phyloP scores from a whole-genome alignment of 2,888 invertebrate genomes.

The Blera fallax region DNA sequence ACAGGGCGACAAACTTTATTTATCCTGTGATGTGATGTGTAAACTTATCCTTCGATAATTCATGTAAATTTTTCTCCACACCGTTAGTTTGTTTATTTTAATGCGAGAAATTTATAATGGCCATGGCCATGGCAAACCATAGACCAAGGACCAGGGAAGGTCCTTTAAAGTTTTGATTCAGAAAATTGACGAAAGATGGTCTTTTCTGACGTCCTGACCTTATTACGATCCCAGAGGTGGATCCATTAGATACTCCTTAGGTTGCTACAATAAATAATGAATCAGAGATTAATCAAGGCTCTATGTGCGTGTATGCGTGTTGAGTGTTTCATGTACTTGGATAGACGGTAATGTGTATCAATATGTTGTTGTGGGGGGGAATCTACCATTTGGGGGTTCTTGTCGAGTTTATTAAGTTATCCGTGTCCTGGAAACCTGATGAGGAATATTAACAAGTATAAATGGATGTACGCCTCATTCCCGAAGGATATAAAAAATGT shows the following conservation, averaged over 20 bases:
- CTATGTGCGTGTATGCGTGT: neutral
- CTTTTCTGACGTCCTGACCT: constrained; percentile 26
- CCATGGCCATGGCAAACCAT: too few species aligned
- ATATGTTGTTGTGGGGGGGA: neutral
- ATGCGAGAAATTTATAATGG: constrained; percentile 18
- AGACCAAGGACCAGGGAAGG: neutral
- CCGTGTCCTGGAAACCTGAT: constrained; percentile 25
- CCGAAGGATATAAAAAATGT: constrained; percentile 6
- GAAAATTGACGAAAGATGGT: constrained; percentile 24
- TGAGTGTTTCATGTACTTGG: neutral
- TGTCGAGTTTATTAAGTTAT: constrained; percentile 50
- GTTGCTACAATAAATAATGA: constrained; percentile 27
- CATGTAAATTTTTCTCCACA: constrained; percentile 32
- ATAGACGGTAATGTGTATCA: constrained; percentile 7
- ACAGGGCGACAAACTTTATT: neutral
- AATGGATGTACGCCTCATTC: neutral
- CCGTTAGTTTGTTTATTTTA: constrained; percentile 18
- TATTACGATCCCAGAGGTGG: neutral
- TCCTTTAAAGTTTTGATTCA: constrained; percentile 8
- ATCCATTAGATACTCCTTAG: constrained; percentile 8
- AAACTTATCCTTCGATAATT: constrained; percentile 27
- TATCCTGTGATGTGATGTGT: constrained; percentile 3
- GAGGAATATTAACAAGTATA: neutral
- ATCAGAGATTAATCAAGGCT: constrained; percentile 41
- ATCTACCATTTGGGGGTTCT: neutral